phyloP scores from a whole-genome alignment of 2,888 invertebrate species.

The Drosophila imparisetae region DNA sequence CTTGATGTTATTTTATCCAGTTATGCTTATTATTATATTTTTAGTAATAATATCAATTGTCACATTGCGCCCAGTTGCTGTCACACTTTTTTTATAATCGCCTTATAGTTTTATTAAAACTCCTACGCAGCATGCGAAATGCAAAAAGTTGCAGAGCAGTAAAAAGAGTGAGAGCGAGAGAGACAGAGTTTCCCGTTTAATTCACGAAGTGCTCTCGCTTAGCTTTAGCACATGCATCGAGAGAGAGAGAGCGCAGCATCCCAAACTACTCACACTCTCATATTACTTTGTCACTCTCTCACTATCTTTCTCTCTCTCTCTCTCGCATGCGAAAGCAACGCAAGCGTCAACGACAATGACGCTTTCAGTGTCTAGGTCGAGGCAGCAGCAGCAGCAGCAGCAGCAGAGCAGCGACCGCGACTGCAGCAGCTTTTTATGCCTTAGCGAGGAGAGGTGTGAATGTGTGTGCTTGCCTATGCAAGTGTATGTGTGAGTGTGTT shows the following conservation, averaged over 20 bases:
- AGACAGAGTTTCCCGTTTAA: slow-evolving; percentile 36
- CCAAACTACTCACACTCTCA: not conserved
- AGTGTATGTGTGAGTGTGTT: slow-evolving; percentile 8
- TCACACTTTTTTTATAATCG: slow-evolving; percentile 56
- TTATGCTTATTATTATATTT: slow-evolving; percentile 13
- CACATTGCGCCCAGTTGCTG: not conserved
- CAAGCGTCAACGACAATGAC: slow-evolving; percentile 22
- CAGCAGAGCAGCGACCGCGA: slow-evolving; percentile 6
- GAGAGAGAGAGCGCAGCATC: slow-evolving; percentile 19
- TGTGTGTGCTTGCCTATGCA: slow-evolving; percentile 14
- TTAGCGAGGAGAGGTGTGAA: slow-evolving; percentile 8
- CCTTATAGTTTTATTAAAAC: slow-evolving; percentile 53
- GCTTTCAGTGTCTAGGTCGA: slow-evolving; percentile 79
- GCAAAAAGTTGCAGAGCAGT: slow-evolving; percentile 16
- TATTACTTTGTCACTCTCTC: not conserved
- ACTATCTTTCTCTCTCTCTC: not conserved
- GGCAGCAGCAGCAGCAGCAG: slow-evolving; percentile 42
- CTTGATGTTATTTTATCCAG: slow-evolving; percentile 2
- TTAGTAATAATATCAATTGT: not conserved
- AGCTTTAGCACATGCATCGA: slow-evolving; percentile 55
- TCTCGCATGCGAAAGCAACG: slow-evolving; percentile 6
- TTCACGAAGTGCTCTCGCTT: slow-evolving; percentile 14
- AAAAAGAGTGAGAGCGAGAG: not conserved
- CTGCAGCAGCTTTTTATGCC: slow-evolving; percentile 39
- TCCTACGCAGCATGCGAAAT: slow-evolving; percentile 42